These are phyloP conservation scores for Emydura subglobosa DNA, from an alignment of 2,113 vertebrate species.

Conservation along the genomic window DNA sequence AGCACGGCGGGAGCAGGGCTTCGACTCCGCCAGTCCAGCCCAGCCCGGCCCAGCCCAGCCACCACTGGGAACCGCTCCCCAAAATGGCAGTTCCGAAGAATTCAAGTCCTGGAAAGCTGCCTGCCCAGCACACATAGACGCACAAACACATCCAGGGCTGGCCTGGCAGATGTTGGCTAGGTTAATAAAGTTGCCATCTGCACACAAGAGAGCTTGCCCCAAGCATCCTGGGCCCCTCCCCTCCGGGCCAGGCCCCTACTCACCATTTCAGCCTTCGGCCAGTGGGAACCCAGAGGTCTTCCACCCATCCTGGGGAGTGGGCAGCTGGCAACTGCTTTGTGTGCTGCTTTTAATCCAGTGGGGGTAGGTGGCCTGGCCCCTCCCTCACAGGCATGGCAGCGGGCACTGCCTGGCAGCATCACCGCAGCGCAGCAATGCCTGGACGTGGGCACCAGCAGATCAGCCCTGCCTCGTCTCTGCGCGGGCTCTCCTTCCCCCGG, in stretches of 20 bases:
- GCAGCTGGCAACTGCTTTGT: background rate
- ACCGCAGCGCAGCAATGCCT: background rate
- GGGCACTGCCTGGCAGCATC: no score
- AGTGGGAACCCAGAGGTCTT: background rate
- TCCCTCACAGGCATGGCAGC: no score
- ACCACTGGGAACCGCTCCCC: background rate
- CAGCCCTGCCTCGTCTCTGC: background rate
- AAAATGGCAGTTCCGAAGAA: background rate
- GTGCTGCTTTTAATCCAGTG: background rate
- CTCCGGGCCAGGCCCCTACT: background rate
- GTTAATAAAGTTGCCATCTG: rapidly evolving
- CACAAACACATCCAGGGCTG: background rate
- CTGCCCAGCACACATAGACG: background rate
- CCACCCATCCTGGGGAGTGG: rapidly evolving
- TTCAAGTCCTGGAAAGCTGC: background rate
- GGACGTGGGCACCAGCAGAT: background rate
- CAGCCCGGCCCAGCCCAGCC: background rate
- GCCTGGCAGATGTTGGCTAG: rapidly evolving
- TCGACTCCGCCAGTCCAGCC: background rate
- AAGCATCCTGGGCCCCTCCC: background rate
- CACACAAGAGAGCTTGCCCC: background rate
- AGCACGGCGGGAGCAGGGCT: background rate
- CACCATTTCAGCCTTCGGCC: background rate
- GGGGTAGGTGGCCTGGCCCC: background rate
- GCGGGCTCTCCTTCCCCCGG: background rate